These are phyloP conservation scores for Rhagophthalmus giganteus DNA, from an alignment of 2,888 invertebrate species.

Conservation along the genomic window DNA sequence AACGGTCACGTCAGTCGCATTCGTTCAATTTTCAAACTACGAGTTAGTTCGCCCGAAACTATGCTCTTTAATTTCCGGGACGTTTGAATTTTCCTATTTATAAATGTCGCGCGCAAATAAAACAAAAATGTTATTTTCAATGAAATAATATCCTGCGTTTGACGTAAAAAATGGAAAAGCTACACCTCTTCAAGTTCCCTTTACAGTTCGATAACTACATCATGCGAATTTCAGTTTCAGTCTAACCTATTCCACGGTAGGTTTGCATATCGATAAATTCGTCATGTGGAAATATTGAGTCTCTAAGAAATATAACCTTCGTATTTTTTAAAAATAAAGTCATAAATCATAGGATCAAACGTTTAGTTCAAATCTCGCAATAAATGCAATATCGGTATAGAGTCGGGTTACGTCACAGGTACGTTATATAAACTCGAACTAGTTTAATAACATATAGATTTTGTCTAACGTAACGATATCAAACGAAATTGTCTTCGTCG, in stretches of 20 bases:
- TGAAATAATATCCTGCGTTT: background rate
- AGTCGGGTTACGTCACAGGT: too few relatives aligned
- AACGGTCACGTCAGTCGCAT: too few relatives aligned
- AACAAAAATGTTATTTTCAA: too few relatives aligned
- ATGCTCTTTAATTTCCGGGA: too few relatives aligned
- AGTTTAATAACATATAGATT: too few relatives aligned
- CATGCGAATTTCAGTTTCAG: conserved; percentile 4
- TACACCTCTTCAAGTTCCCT: background rate
- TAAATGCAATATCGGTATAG: conserved; percentile 2
- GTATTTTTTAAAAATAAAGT: conserved; percentile 12
- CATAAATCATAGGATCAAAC: conserved; percentile 17
- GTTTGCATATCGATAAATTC: conserved; percentile 14
- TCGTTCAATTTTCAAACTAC: too few relatives aligned
- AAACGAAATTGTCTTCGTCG: too few relatives aligned
- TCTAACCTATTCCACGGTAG: conserved; percentile 4
- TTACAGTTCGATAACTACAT: background rate
- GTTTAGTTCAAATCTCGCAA: conserved; percentile 9
- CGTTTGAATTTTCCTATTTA: too few relatives aligned
- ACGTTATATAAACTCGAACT: too few relatives aligned
- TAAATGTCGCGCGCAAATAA: too few relatives aligned
- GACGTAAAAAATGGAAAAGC: background rate
- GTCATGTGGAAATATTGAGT: conserved; percentile 14
- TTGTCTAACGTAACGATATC: too few relatives aligned
- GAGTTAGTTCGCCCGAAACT: too few relatives aligned
- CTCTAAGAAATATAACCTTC: conserved; percentile 6